Base-by-base conservation (phyloP, 2,113 vertebrate genomes). In the Tachuris rubrigastra region DNA sequence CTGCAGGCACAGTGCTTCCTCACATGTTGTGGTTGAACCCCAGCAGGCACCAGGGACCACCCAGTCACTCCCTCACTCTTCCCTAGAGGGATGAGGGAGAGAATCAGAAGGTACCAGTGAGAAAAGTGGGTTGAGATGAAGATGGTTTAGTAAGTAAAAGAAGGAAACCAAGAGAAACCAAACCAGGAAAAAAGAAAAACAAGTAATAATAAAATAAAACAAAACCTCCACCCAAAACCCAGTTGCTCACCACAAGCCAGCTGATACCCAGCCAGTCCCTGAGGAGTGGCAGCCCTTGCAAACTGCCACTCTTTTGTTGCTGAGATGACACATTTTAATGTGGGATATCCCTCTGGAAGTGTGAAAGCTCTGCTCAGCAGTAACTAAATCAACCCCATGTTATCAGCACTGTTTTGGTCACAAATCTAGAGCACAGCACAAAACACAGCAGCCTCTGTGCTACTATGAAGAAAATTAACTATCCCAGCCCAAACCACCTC, bases 231-330 rank as follows among this genome's bases (percentile, higher is more conserved):
- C 42, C 8, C 52, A 33, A 63, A 73, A 28, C 16, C 4, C 19
- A 35, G 0, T 27, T 76, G 13, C 31, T 87, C 24, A 25, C 20
- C 3, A 47, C 24, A 55, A n/a, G 33, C 5, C 4, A 35, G 6
- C 8, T 47, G 17, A 37, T 31, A 22, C 17, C 19, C 44, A 60
- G 33, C 28, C 47, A 39, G 56, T 58, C 37, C 42, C 47, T 2
- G 5, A 39, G 42, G n/a, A 37, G 5, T 9, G 3, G 16, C 56
- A 87, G 27, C 33, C 50, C 12, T 66, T 62, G 49, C 10, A 37
- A n/a, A 28, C 13, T 42, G 6, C 37, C 20, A 47, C 12, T 47
- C 46, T 25, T 67, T 23, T 62, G 17, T n/a, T 86, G 25, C 10
- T 76, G 62, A 27, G 15, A 8, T 23, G 49, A 6, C 25, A 33